Conservation (phyloP, 2,113 vertebrate species). For the Tupaia chinensis region DNA sequence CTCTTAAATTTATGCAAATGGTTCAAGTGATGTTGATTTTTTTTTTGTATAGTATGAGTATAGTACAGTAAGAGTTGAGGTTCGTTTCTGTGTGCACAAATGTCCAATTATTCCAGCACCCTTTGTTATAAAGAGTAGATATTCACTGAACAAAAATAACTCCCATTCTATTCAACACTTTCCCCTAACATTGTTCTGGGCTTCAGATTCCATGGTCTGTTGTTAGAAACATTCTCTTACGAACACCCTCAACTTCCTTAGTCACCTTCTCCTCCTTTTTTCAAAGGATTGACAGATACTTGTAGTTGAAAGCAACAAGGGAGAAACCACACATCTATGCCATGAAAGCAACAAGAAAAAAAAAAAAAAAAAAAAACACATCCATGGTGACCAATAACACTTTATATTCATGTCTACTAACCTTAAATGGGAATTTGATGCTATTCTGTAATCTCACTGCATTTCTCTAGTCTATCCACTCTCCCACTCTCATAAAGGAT, state of each 20-base stretch:
- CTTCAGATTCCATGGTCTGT: background rate
- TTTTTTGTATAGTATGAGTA: background rate
- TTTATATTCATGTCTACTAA: background rate
- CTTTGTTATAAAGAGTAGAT: background rate
- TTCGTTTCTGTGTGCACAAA: background rate
- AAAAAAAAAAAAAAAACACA: background rate
- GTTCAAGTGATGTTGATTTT: background rate
- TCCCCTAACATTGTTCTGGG: background rate
- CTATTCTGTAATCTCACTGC: background rate
- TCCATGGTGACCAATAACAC: background rate
- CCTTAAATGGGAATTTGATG: background rate
- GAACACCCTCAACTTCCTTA: background rate
- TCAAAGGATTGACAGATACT: background rate
- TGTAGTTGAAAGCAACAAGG: background rate
- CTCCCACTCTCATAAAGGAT: background rate
- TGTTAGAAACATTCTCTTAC: background rate
- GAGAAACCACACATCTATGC: background rate
- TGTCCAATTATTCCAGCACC: background rate
- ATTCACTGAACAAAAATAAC: background rate
- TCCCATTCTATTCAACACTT: background rate
- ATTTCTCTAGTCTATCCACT: background rate
- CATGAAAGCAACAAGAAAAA: too few species aligned
- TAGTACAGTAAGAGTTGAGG: background rate
- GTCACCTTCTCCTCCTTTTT: background rate
- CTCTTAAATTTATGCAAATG: background rate